Percentiles rank a stretch among this genome's conserved stretches.
Conservation (phyloP, 2,888 invertebrate genomes). For the Polyploca ridens region DNA sequence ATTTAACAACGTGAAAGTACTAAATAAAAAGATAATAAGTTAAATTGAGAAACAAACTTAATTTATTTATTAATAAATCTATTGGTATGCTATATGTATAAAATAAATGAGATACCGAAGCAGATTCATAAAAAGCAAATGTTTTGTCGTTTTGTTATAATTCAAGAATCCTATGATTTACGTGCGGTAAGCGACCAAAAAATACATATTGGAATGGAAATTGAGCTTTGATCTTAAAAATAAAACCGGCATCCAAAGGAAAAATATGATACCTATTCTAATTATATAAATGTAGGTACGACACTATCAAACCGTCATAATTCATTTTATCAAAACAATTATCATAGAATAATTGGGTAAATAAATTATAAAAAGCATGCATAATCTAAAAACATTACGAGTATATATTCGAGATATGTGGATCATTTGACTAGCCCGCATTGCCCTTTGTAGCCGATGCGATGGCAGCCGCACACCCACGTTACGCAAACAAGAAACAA, state of each 20-base stretch:
- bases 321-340: not conserved
- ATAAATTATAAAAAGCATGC: not conserved
- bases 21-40: not conserved
- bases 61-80: too few relatives aligned
- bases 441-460: constrained; percentile 30
- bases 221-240: too few relatives aligned
- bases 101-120: too few relatives aligned
- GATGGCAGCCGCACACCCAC: constrained; percentile 24
- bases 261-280: too few relatives aligned
- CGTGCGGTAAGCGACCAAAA: too few relatives aligned
- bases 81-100: too few relatives aligned
- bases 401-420: not conserved
- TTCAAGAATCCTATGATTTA: too few relatives aligned
- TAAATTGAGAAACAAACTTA: not conserved
- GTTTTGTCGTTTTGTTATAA: too few relatives aligned
- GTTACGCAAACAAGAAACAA: constrained; percentile 27
- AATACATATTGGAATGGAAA: too few relatives aligned
- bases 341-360: not conserved
- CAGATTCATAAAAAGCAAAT: too few relatives aligned
- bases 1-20: not conserved
- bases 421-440: constrained; percentile 26
- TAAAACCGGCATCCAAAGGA: not conserved
- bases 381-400: not conserved
- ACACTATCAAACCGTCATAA: not conserved
- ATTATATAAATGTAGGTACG: too few relatives aligned